Base-by-base conservation (phyloP, 2,888 invertebrate species). In the Parnassius orleans region DNA sequence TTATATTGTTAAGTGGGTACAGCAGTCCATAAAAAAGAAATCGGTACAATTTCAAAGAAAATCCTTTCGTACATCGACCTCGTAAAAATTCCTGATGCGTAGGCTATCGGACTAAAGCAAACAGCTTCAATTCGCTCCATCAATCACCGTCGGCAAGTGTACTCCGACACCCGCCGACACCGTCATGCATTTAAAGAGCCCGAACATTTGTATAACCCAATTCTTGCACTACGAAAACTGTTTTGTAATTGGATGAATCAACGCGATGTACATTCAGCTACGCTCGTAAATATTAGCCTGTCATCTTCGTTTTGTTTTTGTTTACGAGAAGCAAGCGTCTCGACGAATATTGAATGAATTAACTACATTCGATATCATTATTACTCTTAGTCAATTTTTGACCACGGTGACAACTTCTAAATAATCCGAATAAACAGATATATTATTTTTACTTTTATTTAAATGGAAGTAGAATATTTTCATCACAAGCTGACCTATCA, bases 161-260 rank as follows among this genome's bases (percentile, higher is more conserved):
- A 33, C 33, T 33, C 33, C 33, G 33, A 33, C 33, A 33, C 53
- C 53, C 48, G 41, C 51, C 53, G 53, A 42, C 63, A 51, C 44
- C 58, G 57, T 52, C 46, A 57, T 62, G 62, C 57, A 58, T 62
- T 62, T 62, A 62, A 62, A 62, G 42, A 53, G 57, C 62, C 58
- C 46, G 55, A 46, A 55, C 63, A 55, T 63, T 63, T 63, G 48
- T 51, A 59, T 63, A 63, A 63, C 63, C 63, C 55, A 63, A 59
- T 63, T 63, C 50, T 50, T 50, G 15, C 53, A 43, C 57, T 53
- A 62, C 57, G 57, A 62, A 57, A 63, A 63, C 63, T 54, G 54
- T 63, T 63, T 63, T 58, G 58, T 58, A 57, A 57, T 57, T 58
- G 51, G 53, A 57, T 62, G 57, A 57, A 53, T 62, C 64, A 63